phyloP scores from a whole-genome alignment of 2,113 vertebrate genomes.

The Nematolebias whitei region DNA sequence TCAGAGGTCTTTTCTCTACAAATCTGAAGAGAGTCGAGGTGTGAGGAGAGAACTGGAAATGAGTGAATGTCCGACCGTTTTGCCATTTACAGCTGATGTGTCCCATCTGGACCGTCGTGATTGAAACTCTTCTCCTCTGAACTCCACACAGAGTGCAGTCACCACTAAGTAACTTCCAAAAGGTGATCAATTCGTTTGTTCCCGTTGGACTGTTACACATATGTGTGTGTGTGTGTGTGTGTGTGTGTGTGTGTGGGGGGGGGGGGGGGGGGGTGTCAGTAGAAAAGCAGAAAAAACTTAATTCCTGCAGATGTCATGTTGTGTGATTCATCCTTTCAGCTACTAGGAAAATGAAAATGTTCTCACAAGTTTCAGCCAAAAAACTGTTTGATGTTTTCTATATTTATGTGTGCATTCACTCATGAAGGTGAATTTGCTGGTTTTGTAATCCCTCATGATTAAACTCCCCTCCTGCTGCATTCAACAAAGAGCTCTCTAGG shows the following conservation, averaged over 20 bases:
- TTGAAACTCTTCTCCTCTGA: constrained; percentile 30
- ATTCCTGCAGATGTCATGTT: constrained; percentile 24
- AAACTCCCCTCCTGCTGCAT: background rate
- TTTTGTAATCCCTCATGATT: background rate
- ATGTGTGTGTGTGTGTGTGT: background rate
- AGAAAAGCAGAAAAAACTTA: constrained; percentile 12
- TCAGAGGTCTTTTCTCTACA: background rate
- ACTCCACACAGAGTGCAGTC: background rate
- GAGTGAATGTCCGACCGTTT: background rate
- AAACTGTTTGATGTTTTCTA: constrained; percentile 9
- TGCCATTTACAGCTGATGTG: constrained; percentile 27
- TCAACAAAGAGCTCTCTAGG: constrained; percentile 2
- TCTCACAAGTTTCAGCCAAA: constrained; percentile 23
- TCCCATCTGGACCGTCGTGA: constrained; percentile 49
- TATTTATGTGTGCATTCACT: background rate
- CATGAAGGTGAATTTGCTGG: constrained; percentile 11
- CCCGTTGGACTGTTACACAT: background rate
- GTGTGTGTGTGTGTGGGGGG: background rate
- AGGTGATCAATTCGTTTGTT: constrained; percentile 37
- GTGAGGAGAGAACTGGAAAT: constrained; percentile 6
- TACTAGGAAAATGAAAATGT: background rate
- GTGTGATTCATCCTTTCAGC: constrained; percentile 34
- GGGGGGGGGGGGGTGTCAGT: too few relatives aligned
- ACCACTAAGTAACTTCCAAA: constrained; percentile 17
- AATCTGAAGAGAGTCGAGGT: background rate